Conservation (phyloP, 2,888 invertebrate species). For the Falcaria lacertinaria region DNA sequence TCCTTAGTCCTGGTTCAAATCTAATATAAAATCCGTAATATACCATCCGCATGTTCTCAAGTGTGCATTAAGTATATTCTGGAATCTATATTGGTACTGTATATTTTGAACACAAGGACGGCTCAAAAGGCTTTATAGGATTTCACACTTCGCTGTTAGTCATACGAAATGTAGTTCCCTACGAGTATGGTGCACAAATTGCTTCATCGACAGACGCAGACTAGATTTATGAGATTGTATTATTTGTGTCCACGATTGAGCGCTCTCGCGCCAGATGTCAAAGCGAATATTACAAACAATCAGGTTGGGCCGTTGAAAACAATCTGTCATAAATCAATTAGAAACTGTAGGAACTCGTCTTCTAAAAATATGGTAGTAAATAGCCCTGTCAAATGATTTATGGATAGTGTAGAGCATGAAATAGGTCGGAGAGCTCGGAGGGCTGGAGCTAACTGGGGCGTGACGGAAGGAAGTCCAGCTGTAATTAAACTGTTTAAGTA, state of each 20-base stretch:
- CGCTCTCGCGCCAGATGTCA: slow-evolving; percentile 38
- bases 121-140: too few species aligned
- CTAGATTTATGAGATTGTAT: slow-evolving; percentile 30
- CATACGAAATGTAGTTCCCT: neutral
- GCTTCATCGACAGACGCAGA: slow-evolving; percentile 19
- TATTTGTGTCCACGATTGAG: slow-evolving; percentile 25
- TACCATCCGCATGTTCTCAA: too few species aligned
- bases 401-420: slow-evolving; percentile 21
- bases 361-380: slow-evolving; percentile 26
- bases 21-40: too few species aligned
- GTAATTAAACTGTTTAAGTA: slow-evolving; percentile 33
- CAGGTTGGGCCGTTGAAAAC: slow-evolving; percentile 17
- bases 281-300: slow-evolving; percentile 15
- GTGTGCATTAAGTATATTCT: too few species aligned
- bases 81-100: too few species aligned
- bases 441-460: slow-evolving; percentile 37
- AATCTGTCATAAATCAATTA: slow-evolving; percentile 39
- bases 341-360: slow-evolving; percentile 27
- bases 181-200: slow-evolving; percentile 8
- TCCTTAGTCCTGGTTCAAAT: too few species aligned
- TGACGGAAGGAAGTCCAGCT: slow-evolving; percentile 41
- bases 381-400: slow-evolving; percentile 16
- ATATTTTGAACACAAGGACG: too few species aligned
- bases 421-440: slow-evolving; percentile 42
- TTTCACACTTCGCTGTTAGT: neutral